These are phyloP conservation scores for Bufotes viridis DNA, from an alignment of 2,797 vertebrate species.

Conservation along the genomic window DNA sequence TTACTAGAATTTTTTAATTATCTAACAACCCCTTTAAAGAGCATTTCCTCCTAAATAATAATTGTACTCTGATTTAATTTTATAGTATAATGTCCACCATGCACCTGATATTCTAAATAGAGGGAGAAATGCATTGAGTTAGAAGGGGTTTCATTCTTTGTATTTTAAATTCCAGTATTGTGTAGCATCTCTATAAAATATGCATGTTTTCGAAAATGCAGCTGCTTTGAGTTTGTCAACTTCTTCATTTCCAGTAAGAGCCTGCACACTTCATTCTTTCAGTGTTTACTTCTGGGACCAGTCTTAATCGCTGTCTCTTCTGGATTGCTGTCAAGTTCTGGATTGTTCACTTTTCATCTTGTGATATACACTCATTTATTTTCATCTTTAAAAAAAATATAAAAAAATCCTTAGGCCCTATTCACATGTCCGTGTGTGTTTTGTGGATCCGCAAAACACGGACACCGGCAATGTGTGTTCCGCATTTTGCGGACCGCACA, in stretches of 20 bases:
- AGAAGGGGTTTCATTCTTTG: neutral
- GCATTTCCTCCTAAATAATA: neutral
- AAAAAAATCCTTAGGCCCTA: too few relatives aligned
- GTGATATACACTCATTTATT: neutral
- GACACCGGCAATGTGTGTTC: too few relatives aligned
- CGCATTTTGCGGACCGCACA: too few relatives aligned
- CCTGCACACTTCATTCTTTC: neutral
- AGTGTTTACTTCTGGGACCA: neutral
- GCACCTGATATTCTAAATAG: neutral
- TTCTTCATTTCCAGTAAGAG: conserved; percentile 7
- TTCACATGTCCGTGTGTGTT: too few relatives aligned
- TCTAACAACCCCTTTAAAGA: too few relatives aligned
- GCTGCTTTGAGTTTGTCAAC: neutral
- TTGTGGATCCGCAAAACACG: too few relatives aligned
- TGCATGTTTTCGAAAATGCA: neutral
- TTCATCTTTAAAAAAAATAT: neutral
- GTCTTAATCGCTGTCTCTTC: neutral
- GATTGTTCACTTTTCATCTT: conserved; percentile 12
- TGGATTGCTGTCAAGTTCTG: neutral
- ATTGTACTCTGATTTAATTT: neutral
- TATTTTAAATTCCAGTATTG: neutral
- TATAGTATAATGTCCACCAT: too few relatives aligned
- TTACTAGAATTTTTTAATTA: too few relatives aligned
- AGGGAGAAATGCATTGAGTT: neutral
- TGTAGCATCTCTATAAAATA: conserved; percentile 1